Evolutionary conservation across 1,140 invertebrate genomes (phyloP).

Genomic region (Scaptomyza pallida): DNA sequence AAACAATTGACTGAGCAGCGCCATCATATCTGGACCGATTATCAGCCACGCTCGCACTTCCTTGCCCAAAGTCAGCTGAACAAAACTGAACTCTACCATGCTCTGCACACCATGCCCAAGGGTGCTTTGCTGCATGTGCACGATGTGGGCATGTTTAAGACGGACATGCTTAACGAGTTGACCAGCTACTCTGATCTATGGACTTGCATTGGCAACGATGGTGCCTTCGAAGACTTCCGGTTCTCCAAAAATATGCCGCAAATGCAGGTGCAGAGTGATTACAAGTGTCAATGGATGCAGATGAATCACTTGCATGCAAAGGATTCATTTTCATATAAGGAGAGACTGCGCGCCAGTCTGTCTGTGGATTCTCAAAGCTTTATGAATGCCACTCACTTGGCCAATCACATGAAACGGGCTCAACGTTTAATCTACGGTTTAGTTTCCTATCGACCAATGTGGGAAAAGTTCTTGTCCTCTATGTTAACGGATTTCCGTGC

Average conservation of each 20-base stretch:
- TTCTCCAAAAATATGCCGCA: conserved; percentile 70
- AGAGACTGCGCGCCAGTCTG: conserved; percentile 21
- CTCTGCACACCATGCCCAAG: conserved; percentile 89
- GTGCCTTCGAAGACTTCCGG: conserved; percentile 77
- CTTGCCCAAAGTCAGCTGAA: conserved; percentile 87
- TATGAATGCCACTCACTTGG: conserved; percentile 86
- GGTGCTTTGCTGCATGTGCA: conserved; percentile 90
- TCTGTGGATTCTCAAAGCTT: conserved; percentile 83
- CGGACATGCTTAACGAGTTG: conserved; percentile 84
- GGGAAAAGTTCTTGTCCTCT: conserved; percentile 88
- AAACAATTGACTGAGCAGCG: conserved; percentile 40
- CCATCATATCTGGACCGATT: conserved; percentile 42
- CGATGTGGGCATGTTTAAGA: conserved; percentile 87
- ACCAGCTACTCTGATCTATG: conserved; percentile 42
- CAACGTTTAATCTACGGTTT: conserved; percentile 87
- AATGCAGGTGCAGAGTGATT: conserved; percentile 54
- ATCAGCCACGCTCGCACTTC: conserved; percentile 85
- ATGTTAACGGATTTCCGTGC: conserved; percentile 88
- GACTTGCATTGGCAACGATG: conserved; percentile 51
- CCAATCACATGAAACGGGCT: conserved; percentile 87
- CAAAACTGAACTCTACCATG: conserved; percentile 87
- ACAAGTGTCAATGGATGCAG: conserved; percentile 86
- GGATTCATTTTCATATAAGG: neutral
- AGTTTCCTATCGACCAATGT: conserved; percentile 88
- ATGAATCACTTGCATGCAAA: conserved; percentile 84